Evolutionary conservation across 2,113 vertebrate species (phyloP), one percentile per base, ranked within the genome.

Genomic region (Rhinolophus sinicus): DNA sequence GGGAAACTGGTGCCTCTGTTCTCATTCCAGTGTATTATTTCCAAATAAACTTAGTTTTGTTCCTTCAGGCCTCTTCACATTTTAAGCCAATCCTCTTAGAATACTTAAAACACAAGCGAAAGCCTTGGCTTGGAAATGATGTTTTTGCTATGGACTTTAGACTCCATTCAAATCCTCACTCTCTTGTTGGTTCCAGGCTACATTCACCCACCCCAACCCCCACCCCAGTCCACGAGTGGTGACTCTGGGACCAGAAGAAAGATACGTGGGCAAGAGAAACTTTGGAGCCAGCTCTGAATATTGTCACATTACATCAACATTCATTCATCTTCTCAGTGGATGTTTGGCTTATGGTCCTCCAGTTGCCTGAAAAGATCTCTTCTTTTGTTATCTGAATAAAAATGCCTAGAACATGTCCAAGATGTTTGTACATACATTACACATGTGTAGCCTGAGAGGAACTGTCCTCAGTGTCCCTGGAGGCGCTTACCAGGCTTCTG

Each of bases 21-120:
- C 65, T 69, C 33, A 18, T 40, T 26, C 21, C 52, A 52, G 8
- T 62, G 54, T n/a, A 12, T 78, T 52, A 69, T 67, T 78, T 90
- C 78, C 38, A 85, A 62, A 90, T 70, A 90, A 90, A 69, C 40
- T 82, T 64, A 62, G 15, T 70, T 90, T 70, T 86, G 19, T 78
- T 94, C 44, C 60, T 78, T 78, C n/a, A 86, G 64, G 33, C 33
- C 52, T 69, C 33, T 84, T 84, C 60, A 50, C 24, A 60, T 78
- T 84, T 90, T 65, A 69, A 75, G 30, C 40, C 22, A 93, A 56
- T 87, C 19, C 47, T 58, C 77, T 93, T 69, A 52, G 47, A 56
- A 80, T 60, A 78, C 73, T 82, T 75, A 33, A 94, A 81, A 75
- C 28, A 73, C 24, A 91, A 70, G 26, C 9, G 12, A 69, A 95